Percentiles rank a stretch among this genome's conserved stretches.
Conservation (phyloP, 2,113 vertebrate species). For the Irena cyanogastra region DNA sequence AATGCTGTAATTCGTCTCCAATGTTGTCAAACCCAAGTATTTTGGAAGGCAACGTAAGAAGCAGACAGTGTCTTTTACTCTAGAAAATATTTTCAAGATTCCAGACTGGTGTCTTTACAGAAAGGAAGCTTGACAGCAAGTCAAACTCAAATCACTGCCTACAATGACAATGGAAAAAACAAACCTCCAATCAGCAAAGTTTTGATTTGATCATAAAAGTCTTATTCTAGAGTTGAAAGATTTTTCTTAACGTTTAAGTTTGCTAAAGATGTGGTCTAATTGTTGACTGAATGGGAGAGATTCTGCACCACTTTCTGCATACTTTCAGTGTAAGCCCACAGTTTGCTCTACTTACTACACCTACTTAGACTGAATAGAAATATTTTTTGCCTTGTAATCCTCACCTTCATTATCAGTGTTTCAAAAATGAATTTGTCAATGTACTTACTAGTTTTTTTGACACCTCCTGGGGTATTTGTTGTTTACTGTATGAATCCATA, state of each 20-base stretch:
- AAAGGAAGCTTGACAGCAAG: neutral
- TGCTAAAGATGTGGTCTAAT: neutral
- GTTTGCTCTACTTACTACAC: neutral
- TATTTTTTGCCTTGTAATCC: neutral
- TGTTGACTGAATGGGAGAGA: neutral
- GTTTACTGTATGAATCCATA: constrained; percentile 90
- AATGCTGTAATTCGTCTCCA: neutral
- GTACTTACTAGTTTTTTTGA: constrained; percentile 89
- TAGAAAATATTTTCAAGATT: neutral
- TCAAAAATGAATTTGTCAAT: neutral
- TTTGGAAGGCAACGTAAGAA: neutral
- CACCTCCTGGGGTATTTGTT: constrained; percentile 91
- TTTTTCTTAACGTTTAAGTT: neutral
- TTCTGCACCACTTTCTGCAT: neutral
- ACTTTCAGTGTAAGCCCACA: neutral
- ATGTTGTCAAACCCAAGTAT: neutral
- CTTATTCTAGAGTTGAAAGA: neutral
- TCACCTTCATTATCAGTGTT: neutral
- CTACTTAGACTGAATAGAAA: neutral
- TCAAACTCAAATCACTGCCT: neutral
- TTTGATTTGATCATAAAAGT: neutral
- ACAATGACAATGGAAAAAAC: neutral
- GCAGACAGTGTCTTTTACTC: neutral
- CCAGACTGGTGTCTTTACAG: neutral
- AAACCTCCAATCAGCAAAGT: neutral